Evolutionary conservation across 1,140 invertebrate genomes (phyloP), one percentile per base, ranked within the genome.

Genomic region (Maniola jurtina): DNA sequence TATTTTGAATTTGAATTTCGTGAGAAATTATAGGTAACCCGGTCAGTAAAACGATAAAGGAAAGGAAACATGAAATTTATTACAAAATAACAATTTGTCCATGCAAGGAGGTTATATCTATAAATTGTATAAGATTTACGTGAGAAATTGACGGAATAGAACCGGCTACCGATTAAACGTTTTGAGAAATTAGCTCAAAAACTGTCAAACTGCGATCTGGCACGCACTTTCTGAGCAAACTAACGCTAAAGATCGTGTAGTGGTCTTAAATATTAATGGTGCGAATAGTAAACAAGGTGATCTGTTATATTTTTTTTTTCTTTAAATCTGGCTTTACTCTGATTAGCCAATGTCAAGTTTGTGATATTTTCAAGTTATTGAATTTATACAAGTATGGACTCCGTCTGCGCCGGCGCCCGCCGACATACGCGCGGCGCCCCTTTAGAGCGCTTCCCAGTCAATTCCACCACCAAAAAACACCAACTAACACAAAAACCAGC

Each of bases 151-250:
- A 52, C 48, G 48, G 14, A 52, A 52, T 25, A 52, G 5, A 52
- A 25, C 48, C 48, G 16, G 16, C 48, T 52, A 52, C 48, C 48
- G 48, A 16, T 14, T 16, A 52, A 52, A 52, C 4, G 48, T 52
- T 52, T 52, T n/a, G 16, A 16, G 48, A 3, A 52, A 15, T 15
- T 52, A 52, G 14, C 6, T 11, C 16, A 15, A 8, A 50, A 52
- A 52, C 16, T 25, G 2, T 16, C 2, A 25, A 52, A 52, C 16
- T 52, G 48, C 48, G 7, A 52, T 25, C 0, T 16, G 16, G 10
- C 48, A 52, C 48, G 48, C 15, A 52, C 14, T 52, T 52, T 52
- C 14, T 52, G 14, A 16, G 48, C 48, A 52, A 52, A 52, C 15
- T 52, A 1, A 15, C 42, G 25, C 25, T 25, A 25, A 25, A 11